phyloP scores from a whole-genome alignment of 2,888 invertebrate genomes.

The Pollenia angustigena region DNA sequence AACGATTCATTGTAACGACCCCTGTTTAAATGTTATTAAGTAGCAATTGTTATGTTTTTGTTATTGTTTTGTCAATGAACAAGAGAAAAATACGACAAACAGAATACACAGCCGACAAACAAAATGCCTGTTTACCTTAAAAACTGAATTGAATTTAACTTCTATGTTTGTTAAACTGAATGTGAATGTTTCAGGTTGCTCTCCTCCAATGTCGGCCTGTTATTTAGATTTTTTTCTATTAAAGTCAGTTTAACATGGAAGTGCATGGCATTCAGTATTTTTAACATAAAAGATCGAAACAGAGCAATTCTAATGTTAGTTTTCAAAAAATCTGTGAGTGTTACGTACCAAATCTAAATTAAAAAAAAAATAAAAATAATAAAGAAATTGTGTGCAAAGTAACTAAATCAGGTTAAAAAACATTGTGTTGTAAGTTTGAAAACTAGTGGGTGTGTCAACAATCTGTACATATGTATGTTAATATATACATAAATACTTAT shows the following conservation, averaged over 20 bases:
- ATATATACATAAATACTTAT: too few relatives aligned
- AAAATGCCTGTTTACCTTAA: slow-evolving; percentile 9
- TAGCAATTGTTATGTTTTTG: slow-evolving; percentile 41
- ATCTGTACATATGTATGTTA: too few relatives aligned
- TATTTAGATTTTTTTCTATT: slow-evolving; percentile 12
- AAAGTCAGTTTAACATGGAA: slow-evolving; percentile 56
- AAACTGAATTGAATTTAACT: slow-evolving; percentile 29
- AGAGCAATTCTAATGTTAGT: slow-evolving; percentile 82
- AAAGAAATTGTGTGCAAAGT: slow-evolving; percentile 28
- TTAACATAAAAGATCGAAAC: slow-evolving; percentile 83
- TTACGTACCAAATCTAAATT: slow-evolving; percentile 29
- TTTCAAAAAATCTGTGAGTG: slow-evolving; percentile 78
- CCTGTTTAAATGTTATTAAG: neutral
- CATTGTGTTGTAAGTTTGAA: slow-evolving; percentile 32
- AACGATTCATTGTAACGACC: too few relatives aligned
- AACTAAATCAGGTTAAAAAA: slow-evolving; percentile 23
- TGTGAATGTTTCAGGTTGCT: slow-evolving; percentile 38
- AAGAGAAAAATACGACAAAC: neutral
- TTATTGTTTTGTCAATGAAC: slow-evolving; percentile 13
- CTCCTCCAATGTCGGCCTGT: slow-evolving; percentile 40
- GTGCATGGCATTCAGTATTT: slow-evolving; percentile 80
- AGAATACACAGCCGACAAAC: neutral
- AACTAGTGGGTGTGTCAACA: slow-evolving; percentile 48
- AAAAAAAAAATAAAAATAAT: neutral
- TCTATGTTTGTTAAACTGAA: slow-evolving; percentile 4